Evolutionary conservation across 2,113 vertebrate genomes (phyloP).

Genomic region (Rhabdornis inornatus): DNA sequence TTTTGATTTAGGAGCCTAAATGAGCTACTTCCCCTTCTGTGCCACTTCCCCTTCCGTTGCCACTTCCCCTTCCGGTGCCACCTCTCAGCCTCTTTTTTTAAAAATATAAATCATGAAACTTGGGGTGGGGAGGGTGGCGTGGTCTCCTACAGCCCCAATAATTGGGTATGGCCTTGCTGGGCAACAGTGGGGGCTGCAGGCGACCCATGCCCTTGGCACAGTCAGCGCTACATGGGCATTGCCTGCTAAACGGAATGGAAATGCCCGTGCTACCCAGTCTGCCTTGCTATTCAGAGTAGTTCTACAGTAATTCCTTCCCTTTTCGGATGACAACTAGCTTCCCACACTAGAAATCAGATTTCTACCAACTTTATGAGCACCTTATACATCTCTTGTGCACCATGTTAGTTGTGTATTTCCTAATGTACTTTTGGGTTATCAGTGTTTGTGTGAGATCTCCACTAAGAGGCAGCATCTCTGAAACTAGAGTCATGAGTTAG

Average conservation of each 20-base stretch:
- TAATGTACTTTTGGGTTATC: background rate
- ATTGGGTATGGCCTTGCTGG: background rate
- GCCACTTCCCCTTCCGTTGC: background rate
- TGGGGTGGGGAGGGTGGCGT: background rate
- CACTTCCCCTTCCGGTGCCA: background rate
- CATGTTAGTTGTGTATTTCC: background rate
- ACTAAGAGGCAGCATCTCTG: background rate
- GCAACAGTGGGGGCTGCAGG: background rate
- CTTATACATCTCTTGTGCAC: background rate
- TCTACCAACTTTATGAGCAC: background rate
- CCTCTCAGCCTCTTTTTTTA: background rate
- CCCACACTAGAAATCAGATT: background rate
- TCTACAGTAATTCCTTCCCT: background rate
- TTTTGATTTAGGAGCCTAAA: background rate
- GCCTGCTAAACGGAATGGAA: background rate
- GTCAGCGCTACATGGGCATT: background rate
- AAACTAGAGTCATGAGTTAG: background rate
- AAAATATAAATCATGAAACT: background rate
- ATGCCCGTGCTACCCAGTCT: background rate
- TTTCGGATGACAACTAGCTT: background rate
- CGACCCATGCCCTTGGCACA: background rate
- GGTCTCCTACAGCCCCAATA: background rate
- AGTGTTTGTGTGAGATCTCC: background rate
- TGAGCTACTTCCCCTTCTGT: background rate
- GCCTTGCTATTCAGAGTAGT: background rate